A percentile compares a stretch with the other conserved stretches of the same genome.
phyloP scores from a whole-genome alignment of 2,797 vertebrate genomes.

The Acridotheres tristis region DNA sequence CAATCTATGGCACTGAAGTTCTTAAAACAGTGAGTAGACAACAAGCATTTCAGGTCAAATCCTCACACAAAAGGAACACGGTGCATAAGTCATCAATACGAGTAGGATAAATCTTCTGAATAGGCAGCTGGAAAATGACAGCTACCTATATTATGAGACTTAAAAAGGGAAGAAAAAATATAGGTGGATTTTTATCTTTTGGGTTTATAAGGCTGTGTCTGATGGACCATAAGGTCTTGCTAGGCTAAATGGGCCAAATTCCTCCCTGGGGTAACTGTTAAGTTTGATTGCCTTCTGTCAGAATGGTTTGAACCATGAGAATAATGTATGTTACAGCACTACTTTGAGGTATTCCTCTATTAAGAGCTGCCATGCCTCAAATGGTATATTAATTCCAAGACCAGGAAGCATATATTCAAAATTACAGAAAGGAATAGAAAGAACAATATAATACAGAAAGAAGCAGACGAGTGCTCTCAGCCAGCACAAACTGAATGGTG shows the following conservation, averaged over 20 bases:
- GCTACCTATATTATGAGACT: neutral
- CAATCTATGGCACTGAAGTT: neutral
- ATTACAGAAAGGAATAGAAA: neutral
- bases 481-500: neutral
- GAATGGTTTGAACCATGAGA: neutral
- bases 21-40: slow-evolving; percentile 3
- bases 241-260: slow-evolving; percentile 24
- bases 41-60: neutral
- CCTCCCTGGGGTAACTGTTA: neutral
- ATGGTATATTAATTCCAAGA: neutral
- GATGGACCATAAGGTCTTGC: neutral
- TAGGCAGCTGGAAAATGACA: slow-evolving; percentile 16
- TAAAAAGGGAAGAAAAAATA: slow-evolving; percentile 22
- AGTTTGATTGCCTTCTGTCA: neutral
- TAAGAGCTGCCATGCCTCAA: neutral
- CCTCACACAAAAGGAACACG: neutral
- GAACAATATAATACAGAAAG: neutral
- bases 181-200: slow-evolving; percentile 38
- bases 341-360: neutral
- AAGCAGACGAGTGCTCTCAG: neutral
- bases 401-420: neutral
- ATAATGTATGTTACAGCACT: neutral
- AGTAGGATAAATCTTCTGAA: slow-evolving; percentile 18
- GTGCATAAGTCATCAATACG: slow-evolving; percentile 21
- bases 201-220: neutral